phyloP scores from a whole-genome alignment of 1,140 invertebrate genomes.

The Aricia agestis region DNA sequence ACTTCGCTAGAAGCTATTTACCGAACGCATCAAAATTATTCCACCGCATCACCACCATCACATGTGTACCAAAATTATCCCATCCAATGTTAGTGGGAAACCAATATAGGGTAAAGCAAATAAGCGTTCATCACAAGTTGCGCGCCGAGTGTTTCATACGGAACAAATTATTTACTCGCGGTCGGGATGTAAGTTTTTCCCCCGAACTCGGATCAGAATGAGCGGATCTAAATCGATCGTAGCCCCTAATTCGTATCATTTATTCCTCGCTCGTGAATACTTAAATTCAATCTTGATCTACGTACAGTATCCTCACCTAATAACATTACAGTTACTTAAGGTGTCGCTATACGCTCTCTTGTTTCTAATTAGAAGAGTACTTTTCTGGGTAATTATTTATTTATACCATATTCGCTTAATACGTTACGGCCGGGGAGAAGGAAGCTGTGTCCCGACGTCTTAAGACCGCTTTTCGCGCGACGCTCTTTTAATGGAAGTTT shows the following conservation, averaged over 20 bases:
- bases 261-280: conserved; percentile 67
- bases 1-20: background rate
- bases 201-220: conserved; percentile 48
- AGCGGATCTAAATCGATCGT: conserved; percentile 55
- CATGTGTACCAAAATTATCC: background rate
- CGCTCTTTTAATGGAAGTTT: background rate
- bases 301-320: conserved; percentile 48
- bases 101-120: conserved; percentile 5
- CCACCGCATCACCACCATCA: background rate
- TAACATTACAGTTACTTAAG: conserved; percentile 53
- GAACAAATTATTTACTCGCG: conserved; percentile 24
- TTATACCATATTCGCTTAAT: conserved; percentile 1
- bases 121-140: conserved; percentile 15
- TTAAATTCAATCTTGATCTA: conserved; percentile 61
- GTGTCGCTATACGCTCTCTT: conserved; percentile 22
- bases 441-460: background rate
- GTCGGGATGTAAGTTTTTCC: conserved; percentile 25
- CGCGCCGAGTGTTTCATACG: conserved; percentile 20
- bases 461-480: background rate
- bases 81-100: background rate
- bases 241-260: conserved; percentile 56
- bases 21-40: background rate
- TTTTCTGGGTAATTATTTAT: conserved; percentile 15
- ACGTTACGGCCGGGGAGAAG: background rate
- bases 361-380: conserved; percentile 32